These are phyloP conservation scores for Megalonaias nervosa DNA, from an alignment of 1,140 invertebrate genomes.

Conservation along the genomic window DNA sequence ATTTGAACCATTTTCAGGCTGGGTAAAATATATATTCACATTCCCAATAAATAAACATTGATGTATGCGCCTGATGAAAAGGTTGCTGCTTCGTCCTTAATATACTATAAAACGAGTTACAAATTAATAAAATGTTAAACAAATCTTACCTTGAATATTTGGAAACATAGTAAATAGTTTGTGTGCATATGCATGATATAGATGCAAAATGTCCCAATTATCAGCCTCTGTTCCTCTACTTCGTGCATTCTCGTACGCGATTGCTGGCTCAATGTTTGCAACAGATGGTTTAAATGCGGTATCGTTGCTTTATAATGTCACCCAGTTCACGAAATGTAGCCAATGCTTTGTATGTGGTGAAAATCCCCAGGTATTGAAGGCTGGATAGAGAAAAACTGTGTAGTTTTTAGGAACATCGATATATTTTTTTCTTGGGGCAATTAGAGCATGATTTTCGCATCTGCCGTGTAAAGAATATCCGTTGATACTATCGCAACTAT, in stretches of 20 bases:
- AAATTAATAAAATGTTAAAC: no score
- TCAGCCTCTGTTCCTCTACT: slow-evolving; percentile 13
- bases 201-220: slow-evolving; percentile 50
- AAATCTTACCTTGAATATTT: no score
- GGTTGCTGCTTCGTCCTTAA: no score
- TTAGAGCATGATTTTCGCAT: slow-evolving; percentile 15
- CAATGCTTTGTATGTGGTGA: slow-evolving; percentile 37
- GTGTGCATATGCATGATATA: slow-evolving; percentile 36
- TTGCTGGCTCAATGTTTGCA: slow-evolving; percentile 27
- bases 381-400: slow-evolving; percentile 28
- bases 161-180: neutral
- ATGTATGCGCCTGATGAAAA: no score
- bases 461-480: slow-evolving; percentile 13
- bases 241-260: slow-evolving; percentile 11
- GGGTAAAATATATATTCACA: no score
- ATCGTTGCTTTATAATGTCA: neutral
- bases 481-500: slow-evolving; percentile 21
- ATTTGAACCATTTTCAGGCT: no score
- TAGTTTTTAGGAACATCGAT: neutral
- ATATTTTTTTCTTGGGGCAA: no score
- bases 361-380: slow-evolving; percentile 44
- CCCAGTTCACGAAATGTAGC: slow-evolving; percentile 20
- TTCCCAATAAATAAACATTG: no score
- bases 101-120: no score
- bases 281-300: slow-evolving; percentile 29